phyloP scores from a whole-genome alignment of 2,797 vertebrate species.

The Cynopterus sphinx region DNA sequence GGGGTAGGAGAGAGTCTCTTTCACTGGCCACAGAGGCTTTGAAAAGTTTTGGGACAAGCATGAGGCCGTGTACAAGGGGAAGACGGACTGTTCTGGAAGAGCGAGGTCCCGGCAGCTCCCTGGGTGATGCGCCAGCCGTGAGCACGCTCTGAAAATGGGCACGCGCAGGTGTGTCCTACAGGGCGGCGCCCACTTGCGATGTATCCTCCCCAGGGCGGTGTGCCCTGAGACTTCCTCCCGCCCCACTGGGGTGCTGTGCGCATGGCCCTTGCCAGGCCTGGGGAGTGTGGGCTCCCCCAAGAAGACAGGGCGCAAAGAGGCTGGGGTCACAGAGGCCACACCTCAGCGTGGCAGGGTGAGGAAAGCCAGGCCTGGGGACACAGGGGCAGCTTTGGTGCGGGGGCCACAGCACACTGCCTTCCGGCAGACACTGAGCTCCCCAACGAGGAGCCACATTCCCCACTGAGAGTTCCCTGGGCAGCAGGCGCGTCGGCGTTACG shows the following conservation, averaged over 20 bases:
- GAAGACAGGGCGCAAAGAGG: not conserved
- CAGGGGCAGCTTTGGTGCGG: not conserved
- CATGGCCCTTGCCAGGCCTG: not conserved
- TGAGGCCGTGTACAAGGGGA: not conserved
- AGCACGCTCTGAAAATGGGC: not conserved
- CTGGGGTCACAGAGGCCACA: not conserved
- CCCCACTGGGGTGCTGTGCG: not conserved
- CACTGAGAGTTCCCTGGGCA: not conserved
- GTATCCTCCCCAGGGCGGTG: rapidly evolving
- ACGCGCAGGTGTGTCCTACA: not conserved
- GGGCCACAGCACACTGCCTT: not conserved
- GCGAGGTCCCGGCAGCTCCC: not conserved
- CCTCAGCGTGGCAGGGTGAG: not conserved
- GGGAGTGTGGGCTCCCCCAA: not conserved
- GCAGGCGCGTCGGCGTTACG: not conserved
- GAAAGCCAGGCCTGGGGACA: not conserved
- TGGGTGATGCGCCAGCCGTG: not conserved
- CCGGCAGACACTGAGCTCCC: not conserved
- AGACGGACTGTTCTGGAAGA: not conserved
- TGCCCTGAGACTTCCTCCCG: not conserved
- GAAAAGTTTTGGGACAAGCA: not conserved
- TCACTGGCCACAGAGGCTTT: not conserved
- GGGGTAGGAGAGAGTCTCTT: not conserved
- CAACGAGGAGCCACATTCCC: not conserved
- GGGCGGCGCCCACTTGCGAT: rapidly evolving